Percentiles rank a stretch among this genome's conserved stretches.
phyloP scores from a whole-genome alignment of 92 coral and sea anemone genomes.

The Epizoanthus illoricatus region DNA sequence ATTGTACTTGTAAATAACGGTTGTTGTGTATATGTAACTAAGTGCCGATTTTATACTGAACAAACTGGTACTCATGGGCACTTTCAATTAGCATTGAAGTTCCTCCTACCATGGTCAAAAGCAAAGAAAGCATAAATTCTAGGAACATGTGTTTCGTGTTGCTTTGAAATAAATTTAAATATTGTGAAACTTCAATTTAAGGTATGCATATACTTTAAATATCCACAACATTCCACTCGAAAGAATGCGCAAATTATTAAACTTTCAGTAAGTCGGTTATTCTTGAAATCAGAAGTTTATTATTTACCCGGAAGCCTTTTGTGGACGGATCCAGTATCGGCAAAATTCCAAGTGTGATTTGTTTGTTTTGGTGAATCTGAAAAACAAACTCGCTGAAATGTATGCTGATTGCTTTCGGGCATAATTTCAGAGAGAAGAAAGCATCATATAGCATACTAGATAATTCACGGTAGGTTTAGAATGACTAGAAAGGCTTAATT shows the following conservation, averaged over 20 bases:
- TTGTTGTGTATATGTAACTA: background rate
- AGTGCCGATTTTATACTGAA: background rate
- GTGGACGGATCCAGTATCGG: background rate
- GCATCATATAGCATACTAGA: background rate
- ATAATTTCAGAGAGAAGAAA: background rate
- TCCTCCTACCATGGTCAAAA: no score
- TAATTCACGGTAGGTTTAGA: background rate
- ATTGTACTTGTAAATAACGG: background rate
- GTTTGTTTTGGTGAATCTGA: slow-evolving; percentile 20
- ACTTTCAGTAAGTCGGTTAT: background rate
- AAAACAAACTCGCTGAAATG: slow-evolving; percentile 10
- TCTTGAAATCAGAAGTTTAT: slow-evolving; percentile 1
- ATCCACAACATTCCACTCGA: background rate
- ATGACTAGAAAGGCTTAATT: background rate
- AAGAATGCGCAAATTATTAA: background rate
- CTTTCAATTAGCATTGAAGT: no score
- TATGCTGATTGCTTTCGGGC: background rate
- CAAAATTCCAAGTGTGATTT: background rate
- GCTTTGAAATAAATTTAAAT: no score
- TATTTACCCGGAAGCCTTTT: slow-evolving; percentile 1
- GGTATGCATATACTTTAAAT: background rate
- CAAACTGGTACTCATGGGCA: background rate
- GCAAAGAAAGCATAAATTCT: no score
- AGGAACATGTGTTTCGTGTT: no score
- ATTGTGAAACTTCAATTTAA: background rate